Base-by-base conservation (phyloP, 2,113 vertebrate genomes). In the Mystacornis crossleyi region DNA sequence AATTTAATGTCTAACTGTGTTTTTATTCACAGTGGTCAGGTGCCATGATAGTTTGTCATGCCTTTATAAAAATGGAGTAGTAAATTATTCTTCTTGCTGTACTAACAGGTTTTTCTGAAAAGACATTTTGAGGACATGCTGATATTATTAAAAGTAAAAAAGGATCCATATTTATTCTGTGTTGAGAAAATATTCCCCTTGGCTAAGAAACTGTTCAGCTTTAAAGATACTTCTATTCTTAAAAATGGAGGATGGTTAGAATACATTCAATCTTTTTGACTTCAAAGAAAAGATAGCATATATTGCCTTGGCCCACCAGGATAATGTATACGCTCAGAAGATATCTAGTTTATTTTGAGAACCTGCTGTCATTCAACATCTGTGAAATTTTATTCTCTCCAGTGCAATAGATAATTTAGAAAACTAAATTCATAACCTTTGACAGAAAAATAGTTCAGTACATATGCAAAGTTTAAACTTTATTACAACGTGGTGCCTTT, bases 1-100 rank as follows among this genome's bases (percentile, higher is more conserved):
- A 95, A 90, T 87, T 89, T 93, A 93, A 55, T 90, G 64, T 20
- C 74, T 88, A 82, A 74, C 31, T 92, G 71, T 78, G 64, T 48
- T 58, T 71, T 79, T 86, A 79, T 62, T 78, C 70, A 71, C 69
- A 94, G 70, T 86, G 33, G n/a, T 23, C 78, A 89, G 23, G 43
- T 83, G 12, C 6, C 45, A 25, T 54, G 64, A 57, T 15, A 57
- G 31, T 42, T 66, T 45, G 9, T 45, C 33, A 13, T 50, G 12
- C 18, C 12, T 88, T 69, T 69, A 57, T 48, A 80, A 72, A 89
- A 75, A 48, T 13, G 9, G 36, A 50, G 7, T 31, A 65, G 21
- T 64, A 85, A 58, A 81, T 84, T 64, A 14, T 73, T 74, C 47
- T 69, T 71, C 38, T 29, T 43, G 4, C 5, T 75, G 25, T 10